Evolutionary conservation across 2,113 vertebrate species (phyloP), one percentile per base, ranked within the genome.

Genomic region (Crotophaga sulcirostris): DNA sequence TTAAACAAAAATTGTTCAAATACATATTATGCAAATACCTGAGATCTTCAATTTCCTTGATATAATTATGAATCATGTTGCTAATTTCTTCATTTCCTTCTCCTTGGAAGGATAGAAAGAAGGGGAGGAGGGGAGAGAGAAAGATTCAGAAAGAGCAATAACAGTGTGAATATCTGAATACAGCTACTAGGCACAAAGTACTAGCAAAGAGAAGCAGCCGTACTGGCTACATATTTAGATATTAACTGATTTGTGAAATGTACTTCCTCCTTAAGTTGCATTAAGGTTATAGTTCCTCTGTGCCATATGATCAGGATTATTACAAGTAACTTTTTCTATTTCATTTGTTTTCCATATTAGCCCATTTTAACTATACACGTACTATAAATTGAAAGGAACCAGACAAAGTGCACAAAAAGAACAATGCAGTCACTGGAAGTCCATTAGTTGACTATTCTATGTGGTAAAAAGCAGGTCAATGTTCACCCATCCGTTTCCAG

Each of bases 21-120:
- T 68, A 83, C 1, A 4, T 75, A 56, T 59, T 47, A 89, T 75
- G 33, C 31, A 93, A 87, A 90, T 98, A 99, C 99, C 99, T 98
- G 96, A 99, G 99, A 96, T 99, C 99, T 97, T 99, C 99, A 13
- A 99, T 99, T 98, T 99, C 99, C 97, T 99, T 99, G 95, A 99
- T 99, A 84, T 99, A 99, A 97, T 99, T 99, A 91, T 99, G 98
- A 96, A 99, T 99, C 99, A 99, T 99, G 97, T 99, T 99, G 89
- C 99, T 99, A 38, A 99, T 99, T 97, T 99, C 99, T 97, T 99
- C 99, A 94, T 97, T 99, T 49, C 99, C 99, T 95, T 99, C 99
- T 87, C 99, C 99, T 99, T 91, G 15, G 96, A 94, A 93, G 94
- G 58, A 97, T 44, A 73, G n/a, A 52, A 51, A 69, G 47, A 83